Conservation (phyloP, 2,888 invertebrate species). For the Tholera decimalis region DNA sequence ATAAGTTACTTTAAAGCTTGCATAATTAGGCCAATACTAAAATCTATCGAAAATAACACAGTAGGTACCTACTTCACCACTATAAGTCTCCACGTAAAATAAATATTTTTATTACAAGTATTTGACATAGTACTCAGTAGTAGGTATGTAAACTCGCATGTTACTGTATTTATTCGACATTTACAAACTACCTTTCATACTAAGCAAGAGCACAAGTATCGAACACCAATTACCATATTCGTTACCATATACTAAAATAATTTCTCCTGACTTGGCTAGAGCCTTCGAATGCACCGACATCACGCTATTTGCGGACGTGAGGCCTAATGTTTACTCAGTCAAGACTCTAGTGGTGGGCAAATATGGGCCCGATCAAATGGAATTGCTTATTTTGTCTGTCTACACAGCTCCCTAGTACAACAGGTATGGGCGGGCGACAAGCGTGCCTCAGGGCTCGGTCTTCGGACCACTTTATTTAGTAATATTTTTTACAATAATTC, state of each 20-base stretch:
- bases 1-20: neutral
- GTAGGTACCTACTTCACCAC: conserved; percentile 19
- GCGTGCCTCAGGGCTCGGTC: conserved; percentile 81
- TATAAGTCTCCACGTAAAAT: conserved; percentile 28
- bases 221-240: conserved; percentile 65
- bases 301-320: conserved; percentile 90
- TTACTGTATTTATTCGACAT: conserved; percentile 53
- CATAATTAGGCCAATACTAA: neutral
- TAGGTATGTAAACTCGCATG: conserved; percentile 41
- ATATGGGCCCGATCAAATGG: conserved; percentile 90
- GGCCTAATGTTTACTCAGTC: conserved; percentile 89
- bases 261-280: conserved; percentile 76
- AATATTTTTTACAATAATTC: conserved; percentile 81
- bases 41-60: conserved; percentile 4
- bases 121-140: conserved; percentile 40
- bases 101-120: conserved; percentile 54
- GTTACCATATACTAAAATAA: conserved; percentile 77
- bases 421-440: conserved; percentile 84
- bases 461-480: conserved; percentile 74
- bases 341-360: conserved; percentile 91
- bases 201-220: conserved; percentile 59
- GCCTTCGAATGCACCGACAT: conserved; percentile 87
- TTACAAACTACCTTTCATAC: conserved; percentile 57
- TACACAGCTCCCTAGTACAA: conserved; percentile 87
- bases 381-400: conserved; percentile 91